Evolutionary conservation across 2,797 vertebrate species (phyloP), one percentile per base, ranked within the genome.

Genomic region (Melanotaenia trifasciata): DNA sequence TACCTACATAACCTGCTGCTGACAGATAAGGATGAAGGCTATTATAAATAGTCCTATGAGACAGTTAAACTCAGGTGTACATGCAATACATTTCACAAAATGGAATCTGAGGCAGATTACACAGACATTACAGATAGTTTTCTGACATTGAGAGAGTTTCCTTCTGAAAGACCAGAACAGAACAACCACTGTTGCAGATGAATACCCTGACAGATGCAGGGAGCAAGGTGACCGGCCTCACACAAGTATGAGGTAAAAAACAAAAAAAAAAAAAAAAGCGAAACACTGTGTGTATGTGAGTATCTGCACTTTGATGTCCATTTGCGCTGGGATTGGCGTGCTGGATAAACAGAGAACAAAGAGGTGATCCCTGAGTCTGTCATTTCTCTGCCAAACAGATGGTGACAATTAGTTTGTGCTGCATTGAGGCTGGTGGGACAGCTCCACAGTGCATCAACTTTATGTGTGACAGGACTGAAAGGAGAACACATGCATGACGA

Each of bases 371-470:
- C 64, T 78, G 40, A 69, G 58, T 40, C 69, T 64, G 56, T 58
- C 63, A 26, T 78, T 28, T 74, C 64, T 70, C 56, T 24, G 24
- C 47, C 74, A 77, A 76, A 76, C 70, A 70, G 18, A 61, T 56
- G 58, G 45, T 74, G 66, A 68, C 58, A n/a, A 54, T 68, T 72
- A 71, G 58, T 79, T 83, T 84, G 57, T 67, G 56, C 71, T 74
- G 68, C 57, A 32, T 72, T 64, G 51, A 68, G 56, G 50, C 62
- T 59, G 47, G 20, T 56, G 62, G 62, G 58, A 61, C 24, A 35
- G 53, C 64, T 65, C 38, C 32, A 54, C 45, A 69, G 40, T 75
- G 26, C 58, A 69, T 81, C 78, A 84, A 72, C 65, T 74, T 76
- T 67, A 80, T 72, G 57, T 64, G 47, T 74, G 73, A 79, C 59